Conservation (phyloP, 2,888 invertebrate genomes). For the Oxycera nigricornis region DNA sequence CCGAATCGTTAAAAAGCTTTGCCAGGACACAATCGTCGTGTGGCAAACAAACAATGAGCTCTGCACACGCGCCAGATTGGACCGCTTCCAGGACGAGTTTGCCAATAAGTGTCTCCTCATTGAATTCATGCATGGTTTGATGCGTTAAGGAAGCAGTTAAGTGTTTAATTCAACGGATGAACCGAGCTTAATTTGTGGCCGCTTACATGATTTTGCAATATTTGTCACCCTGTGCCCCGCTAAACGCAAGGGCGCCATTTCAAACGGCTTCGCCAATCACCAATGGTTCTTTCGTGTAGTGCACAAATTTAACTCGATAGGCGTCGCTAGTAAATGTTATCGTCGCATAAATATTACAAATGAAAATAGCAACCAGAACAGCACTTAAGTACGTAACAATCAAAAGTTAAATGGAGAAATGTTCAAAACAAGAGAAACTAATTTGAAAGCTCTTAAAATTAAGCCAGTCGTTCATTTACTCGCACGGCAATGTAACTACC, state of each 20-base stretch:
- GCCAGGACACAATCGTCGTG: too few species aligned
- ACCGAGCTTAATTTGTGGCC: constrained; percentile 17
- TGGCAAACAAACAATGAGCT: too few species aligned
- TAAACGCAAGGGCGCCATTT: not conserved
- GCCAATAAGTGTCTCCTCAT: constrained; percentile 15
- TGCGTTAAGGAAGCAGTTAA: constrained; percentile 40
- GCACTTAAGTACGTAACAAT: constrained; percentile 17
- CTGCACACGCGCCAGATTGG: too few species aligned
- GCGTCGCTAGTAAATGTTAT: constrained; percentile 8
- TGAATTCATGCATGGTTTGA: constrained; percentile 17
- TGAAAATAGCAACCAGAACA: constrained; percentile 33
- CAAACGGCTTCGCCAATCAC: constrained; percentile 5
- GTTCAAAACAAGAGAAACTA: constrained; percentile 29
- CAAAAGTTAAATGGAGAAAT: constrained; percentile 29
- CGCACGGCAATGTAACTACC: not conserved
- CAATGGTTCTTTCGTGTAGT: too few species aligned
- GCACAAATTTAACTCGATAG: constrained; percentile 29
- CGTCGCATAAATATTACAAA: constrained; percentile 36
- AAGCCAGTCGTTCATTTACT: constrained; percentile 12
- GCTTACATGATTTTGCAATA: not conserved
- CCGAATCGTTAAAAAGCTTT: too few species aligned
- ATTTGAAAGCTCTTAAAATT: constrained; percentile 21
- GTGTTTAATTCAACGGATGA: constrained; percentile 32
- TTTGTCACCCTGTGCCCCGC: not conserved
- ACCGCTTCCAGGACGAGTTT: too few species aligned